Conservation (phyloP, 2,888 invertebrate genomes). For the Eupithecia abbreviata region DNA sequence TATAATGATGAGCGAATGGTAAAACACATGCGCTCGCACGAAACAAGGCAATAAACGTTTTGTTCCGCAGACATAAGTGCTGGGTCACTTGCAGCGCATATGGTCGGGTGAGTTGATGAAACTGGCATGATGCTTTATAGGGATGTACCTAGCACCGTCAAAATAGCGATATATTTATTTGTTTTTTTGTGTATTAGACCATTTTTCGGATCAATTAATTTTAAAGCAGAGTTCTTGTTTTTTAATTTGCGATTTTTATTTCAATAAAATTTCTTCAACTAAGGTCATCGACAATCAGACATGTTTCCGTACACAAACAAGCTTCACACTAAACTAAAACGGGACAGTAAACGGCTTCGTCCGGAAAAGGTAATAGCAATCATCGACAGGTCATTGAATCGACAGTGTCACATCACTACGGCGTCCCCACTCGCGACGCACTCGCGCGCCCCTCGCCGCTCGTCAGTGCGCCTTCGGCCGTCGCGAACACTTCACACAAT, state of each 20-base stretch:
- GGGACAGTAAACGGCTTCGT: slow-evolving; percentile 12
- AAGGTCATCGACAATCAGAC: neutral
- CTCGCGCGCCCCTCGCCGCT: slow-evolving; percentile 61
- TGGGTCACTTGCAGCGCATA: slow-evolving; percentile 46
- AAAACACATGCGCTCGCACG: slow-evolving; percentile 42
- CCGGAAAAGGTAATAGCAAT: slow-evolving; percentile 7
- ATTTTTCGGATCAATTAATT: neutral
- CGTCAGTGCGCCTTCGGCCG: slow-evolving; percentile 62
- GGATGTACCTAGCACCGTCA: slow-evolving; percentile 45
- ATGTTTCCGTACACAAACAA: slow-evolving; percentile 11
- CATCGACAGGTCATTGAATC: slow-evolving; percentile 42
- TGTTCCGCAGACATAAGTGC: slow-evolving; percentile 51
- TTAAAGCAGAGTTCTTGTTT: neutral
- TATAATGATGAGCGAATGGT: slow-evolving; percentile 59
- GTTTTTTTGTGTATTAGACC: neutral
- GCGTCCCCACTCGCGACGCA: slow-evolving; percentile 58
- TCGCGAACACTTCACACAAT: slow-evolving; percentile 54
- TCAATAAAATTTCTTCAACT: neutral
- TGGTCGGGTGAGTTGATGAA: slow-evolving; percentile 46
- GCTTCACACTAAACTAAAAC: slow-evolving; percentile 12
- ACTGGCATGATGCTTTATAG: slow-evolving; percentile 67
- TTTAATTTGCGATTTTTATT: neutral
- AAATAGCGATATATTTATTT: neutral
- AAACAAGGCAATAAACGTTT: slow-evolving; percentile 44
- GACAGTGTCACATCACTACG: slow-evolving; percentile 56